phyloP scores from a whole-genome alignment of 1,140 invertebrate species.

The Druon quercuslanigerum region DNA sequence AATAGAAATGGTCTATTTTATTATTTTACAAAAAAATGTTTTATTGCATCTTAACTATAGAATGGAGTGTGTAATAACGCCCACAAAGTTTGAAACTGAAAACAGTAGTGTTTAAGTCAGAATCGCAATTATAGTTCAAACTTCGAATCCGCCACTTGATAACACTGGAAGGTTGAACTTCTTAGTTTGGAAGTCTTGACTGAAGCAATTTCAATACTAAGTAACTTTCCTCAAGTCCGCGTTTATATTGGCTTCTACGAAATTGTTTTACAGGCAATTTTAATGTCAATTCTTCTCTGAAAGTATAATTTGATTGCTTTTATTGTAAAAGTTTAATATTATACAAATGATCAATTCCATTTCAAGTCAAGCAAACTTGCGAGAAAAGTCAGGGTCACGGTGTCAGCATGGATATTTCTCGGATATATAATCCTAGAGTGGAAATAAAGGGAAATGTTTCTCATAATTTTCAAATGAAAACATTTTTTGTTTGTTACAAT shows the following conservation, averaged over 20 bases:
- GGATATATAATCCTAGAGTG: too few species aligned
- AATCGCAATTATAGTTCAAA: constrained; percentile 28
- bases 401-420: too few species aligned
- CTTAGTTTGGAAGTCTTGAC: constrained; percentile 22
- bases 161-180: constrained; percentile 27
- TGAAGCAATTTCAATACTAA: constrained; percentile 31
- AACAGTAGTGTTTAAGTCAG: constrained; percentile 15
- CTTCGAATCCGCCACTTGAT: constrained; percentile 14
- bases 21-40: too few species aligned
- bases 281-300: background rate
- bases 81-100: constrained; percentile 2
- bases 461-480: too few species aligned
- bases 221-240: constrained; percentile 19
- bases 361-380: too few species aligned
- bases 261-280: constrained; percentile 5
- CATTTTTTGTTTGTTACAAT: too few species aligned
- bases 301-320: background rate
- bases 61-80: background rate
- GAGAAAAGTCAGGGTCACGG: too few species aligned
- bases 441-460: too few species aligned
- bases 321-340: background rate
- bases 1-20: too few species aligned
- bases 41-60: background rate
- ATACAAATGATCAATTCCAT: too few species aligned
- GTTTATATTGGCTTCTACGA: constrained; percentile 20